A percentile compares a stretch with the other conserved stretches of the same genome.
These are phyloP conservation scores for Argya squamiceps DNA, from an alignment of 2,797 vertebrate species.

Conservation along the genomic window DNA sequence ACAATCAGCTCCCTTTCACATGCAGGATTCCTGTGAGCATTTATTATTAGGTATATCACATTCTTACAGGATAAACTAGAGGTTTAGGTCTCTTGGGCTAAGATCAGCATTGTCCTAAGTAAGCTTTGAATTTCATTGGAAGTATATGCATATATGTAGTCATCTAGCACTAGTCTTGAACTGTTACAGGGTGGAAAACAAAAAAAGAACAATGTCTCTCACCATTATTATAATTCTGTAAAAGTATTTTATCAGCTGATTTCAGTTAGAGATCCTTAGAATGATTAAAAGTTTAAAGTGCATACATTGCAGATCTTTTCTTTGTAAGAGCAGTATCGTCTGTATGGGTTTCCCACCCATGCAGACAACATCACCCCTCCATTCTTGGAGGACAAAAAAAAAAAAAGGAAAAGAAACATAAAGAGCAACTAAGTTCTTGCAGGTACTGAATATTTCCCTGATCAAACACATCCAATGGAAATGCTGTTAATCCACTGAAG, in stretches of 20 bases:
- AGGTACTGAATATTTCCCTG: background rate
- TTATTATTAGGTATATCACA: background rate
- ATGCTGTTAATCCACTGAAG: background rate
- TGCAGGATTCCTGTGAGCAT: background rate
- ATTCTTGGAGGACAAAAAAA: background rate
- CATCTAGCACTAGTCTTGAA: background rate
- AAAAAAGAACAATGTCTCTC: background rate
- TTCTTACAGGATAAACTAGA: background rate
- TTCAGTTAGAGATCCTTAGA: background rate
- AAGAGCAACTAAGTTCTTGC: background rate
- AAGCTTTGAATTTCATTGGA: background rate
- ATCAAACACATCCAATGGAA: background rate
- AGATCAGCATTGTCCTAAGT: background rate
- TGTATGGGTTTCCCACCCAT: background rate
- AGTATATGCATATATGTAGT: background rate
- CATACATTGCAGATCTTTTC: background rate
- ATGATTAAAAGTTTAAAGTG: background rate
- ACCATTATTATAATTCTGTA: background rate
- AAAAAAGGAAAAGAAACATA: background rate
- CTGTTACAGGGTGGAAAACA: background rate
- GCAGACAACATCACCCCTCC: background rate
- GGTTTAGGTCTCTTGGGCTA: background rate
- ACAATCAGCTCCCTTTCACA: background rate
- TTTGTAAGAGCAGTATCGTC: background rate
- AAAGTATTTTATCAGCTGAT: background rate